Evolutionary conservation across 2,797 vertebrate genomes (phyloP), one percentile per base, ranked within the genome.

Genomic region (Ceyx erithaca): DNA sequence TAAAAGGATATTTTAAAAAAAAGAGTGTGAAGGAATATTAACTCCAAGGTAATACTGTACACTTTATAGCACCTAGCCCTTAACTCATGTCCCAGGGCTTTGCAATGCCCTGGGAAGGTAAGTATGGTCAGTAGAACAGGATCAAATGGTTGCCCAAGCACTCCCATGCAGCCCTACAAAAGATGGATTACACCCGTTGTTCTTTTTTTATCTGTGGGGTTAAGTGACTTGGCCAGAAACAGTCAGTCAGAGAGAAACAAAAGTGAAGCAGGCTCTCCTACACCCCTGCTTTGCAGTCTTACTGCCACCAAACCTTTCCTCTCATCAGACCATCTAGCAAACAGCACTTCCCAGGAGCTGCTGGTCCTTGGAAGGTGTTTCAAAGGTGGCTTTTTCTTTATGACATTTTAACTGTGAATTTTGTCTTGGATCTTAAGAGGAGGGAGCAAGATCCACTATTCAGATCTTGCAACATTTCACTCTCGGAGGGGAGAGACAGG

Each of bases 191-290:
- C 93, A 76, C 14, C 26, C 61, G 84, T 13, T 3, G 3, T 63
- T 80, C n/a, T 73, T 62, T 66, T 78, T 84, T 91, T 52, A 82
- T 70, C 48, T 30, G 30, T 40, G 16, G 31, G 64, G 83, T 87
- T 94, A 93, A 94, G 51, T 71, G 43, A 80, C 26, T 72, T 71
- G 79, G 52, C 15, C 71, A 96, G 79, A 85, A 82, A 40, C 33
- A 73, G 46, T 55, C 62, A 37, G 28, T 20, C 79, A 80, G 87
- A 83, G 45, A 54, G 85, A 85, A 91, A 70, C 12, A 49, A 87
- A 89, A 76, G 0, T 37, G 59, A 80, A 72, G 31, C 33, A 31
- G n/a, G 46, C 5, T 55, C 5, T 92, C 58, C 75, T 45, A 51
- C 57, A 49, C 83, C 72, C 31, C 59, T 28, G 41, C 19, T 4